A percentile compares a stretch with the other conserved stretches of the same genome.
Evolutionary conservation across 2,113 vertebrate species (phyloP).

Genomic region (Cochlearius cochlearius): DNA sequence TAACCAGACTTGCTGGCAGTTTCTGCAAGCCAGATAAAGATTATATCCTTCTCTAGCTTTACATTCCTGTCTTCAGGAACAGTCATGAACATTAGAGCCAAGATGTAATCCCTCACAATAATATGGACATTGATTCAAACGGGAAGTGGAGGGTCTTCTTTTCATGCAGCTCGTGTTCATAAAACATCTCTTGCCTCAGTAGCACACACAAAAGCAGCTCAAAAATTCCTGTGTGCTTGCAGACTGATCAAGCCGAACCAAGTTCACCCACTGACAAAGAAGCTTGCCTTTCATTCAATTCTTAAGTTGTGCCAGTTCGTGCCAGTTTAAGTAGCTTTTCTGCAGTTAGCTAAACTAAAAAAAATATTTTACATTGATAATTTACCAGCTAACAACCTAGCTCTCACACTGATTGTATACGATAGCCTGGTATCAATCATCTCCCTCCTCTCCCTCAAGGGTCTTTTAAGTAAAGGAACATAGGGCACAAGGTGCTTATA

Average conservation of each 20-base stretch:
- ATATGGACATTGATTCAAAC: neutral
- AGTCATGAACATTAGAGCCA: neutral
- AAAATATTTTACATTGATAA: neutral
- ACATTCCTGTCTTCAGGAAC: neutral
- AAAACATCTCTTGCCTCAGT: neutral
- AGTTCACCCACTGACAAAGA: neutral
- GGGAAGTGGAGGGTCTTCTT: neutral
- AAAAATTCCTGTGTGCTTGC: neutral
- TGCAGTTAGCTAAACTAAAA: neutral
- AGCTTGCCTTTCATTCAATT: neutral
- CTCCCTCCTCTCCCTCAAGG: neutral
- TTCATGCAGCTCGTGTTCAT: neutral
- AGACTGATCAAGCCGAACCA: neutral
- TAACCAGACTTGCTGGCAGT: neutral
- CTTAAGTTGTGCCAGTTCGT: neutral
- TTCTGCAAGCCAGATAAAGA: neutral
- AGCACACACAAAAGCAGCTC: neutral
- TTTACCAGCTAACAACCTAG: neutral
- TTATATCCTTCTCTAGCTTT: neutral
- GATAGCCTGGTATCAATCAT: neutral
- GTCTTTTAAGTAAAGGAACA: neutral
- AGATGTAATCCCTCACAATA: conserved; percentile 1
- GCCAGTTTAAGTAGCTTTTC: neutral
- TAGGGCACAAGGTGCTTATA: neutral
- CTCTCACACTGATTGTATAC: neutral